Conservation (phyloP, 2,797 vertebrate species). For the Coilia nasus region DNA sequence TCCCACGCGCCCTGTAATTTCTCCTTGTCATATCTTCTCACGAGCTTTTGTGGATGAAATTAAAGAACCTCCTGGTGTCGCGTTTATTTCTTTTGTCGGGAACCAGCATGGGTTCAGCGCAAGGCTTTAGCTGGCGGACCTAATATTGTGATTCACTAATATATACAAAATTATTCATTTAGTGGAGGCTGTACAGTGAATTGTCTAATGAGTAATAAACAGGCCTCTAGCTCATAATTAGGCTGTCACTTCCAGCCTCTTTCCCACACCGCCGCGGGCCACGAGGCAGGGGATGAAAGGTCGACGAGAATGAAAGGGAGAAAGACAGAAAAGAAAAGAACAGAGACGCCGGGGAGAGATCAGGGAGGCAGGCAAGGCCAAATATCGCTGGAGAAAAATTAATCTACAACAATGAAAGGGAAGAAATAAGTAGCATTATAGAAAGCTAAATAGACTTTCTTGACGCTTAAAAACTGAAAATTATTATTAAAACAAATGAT, state of each 20-base stretch:
- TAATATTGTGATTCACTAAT: conserved; percentile 81
- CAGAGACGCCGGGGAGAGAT: conserved; percentile 33
- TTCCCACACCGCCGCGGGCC: conserved; percentile 71
- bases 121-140: conserved; percentile 78
- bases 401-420: background rate
- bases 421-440: background rate
- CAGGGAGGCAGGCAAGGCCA: background rate
- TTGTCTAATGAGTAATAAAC: conserved; percentile 86
- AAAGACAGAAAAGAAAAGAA: conserved; percentile 55
- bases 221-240: conserved; percentile 81
- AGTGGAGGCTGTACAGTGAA: conserved; percentile 81
- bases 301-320: conserved; percentile 54
- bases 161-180: conserved; percentile 87
- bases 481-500: background rate
- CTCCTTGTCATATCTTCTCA: conserved; percentile 68
- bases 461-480: background rate
- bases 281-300: conserved; percentile 56
- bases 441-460: background rate
- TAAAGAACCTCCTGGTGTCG: conserved; percentile 81
- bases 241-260: conserved; percentile 82
- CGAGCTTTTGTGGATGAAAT: conserved; percentile 74
- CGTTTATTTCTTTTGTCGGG: conserved; percentile 81
- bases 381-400: background rate
- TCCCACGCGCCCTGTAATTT: conserved; percentile 55
- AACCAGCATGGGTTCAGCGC: conserved; percentile 75